A percentile compares a stretch with the other conserved stretches of the same genome.
These are phyloP conservation scores for Lochmaea crataegi DNA, from an alignment of 2,888 invertebrate species.

Conservation along the genomic window DNA sequence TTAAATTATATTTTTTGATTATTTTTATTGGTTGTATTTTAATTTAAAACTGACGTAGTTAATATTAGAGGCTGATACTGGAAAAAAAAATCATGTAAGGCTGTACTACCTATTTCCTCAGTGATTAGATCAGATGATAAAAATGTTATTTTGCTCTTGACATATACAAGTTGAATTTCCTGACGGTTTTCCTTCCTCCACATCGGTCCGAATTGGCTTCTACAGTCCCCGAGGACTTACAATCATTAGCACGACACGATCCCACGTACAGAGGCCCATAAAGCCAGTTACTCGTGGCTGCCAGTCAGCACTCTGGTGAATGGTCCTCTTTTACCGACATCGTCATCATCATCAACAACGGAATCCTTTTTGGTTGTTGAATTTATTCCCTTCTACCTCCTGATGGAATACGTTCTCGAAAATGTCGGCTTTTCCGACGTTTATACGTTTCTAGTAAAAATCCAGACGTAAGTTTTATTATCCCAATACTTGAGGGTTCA, in stretches of 20 bases:
- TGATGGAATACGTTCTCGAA: conserved; percentile 16
- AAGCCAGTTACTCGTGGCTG: conserved; percentile 61
- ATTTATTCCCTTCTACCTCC: conserved; percentile 25
- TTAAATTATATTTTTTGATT: no score
- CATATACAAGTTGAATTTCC: conserved; percentile 35
- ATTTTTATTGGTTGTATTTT: no score
- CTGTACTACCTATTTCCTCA: neutral
- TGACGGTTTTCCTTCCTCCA: conserved; percentile 37
- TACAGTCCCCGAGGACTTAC: conserved; percentile 57
- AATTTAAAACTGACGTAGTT: no score
- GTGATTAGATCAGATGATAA: conserved; percentile 32
- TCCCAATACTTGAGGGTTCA: no score
- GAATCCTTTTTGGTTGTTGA: conserved; percentile 38
- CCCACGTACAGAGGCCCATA: conserved; percentile 61
- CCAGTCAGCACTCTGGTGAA: conserved; percentile 62
- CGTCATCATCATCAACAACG: conserved; percentile 43
- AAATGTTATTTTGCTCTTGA: conserved; percentile 34
- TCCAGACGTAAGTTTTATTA: neutral
- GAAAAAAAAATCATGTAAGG: no score
- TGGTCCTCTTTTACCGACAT: conserved; percentile 45
- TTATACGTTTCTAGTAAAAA: neutral
- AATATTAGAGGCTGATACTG: no score
- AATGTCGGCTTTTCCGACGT: conserved; percentile 11
- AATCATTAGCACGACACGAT: conserved; percentile 63
- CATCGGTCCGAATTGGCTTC: conserved; percentile 42